A percentile compares a stretch with the other conserved stretches of the same genome.
These are phyloP conservation scores for Leucophora obtusa DNA, from an alignment of 2,888 invertebrate genomes.

Conservation along the genomic window DNA sequence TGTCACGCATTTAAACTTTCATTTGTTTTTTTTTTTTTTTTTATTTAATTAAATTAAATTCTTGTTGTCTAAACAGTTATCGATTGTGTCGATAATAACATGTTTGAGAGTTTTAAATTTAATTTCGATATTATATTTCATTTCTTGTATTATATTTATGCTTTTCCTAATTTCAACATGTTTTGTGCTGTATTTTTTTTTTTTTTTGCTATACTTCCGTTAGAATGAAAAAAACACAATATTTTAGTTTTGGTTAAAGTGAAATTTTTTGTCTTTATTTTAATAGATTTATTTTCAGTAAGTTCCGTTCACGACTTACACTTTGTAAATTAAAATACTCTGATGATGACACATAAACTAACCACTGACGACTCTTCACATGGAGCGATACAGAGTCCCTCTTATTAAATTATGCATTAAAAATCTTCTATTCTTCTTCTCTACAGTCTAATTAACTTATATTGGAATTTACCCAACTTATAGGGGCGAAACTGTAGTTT, in stretches of 20 bases:
- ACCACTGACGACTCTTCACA: no score
- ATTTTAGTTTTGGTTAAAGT: slow-evolving; percentile 27
- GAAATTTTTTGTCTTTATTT: slow-evolving; percentile 16
- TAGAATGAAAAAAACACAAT: background rate
- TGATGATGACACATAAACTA: no score
- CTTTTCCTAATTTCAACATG: slow-evolving; percentile 1
- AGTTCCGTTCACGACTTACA: no score
- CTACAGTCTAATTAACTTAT: no score
- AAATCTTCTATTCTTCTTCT: no score
- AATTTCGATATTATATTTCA: background rate
- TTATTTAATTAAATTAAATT: background rate
- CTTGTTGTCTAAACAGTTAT: background rate
- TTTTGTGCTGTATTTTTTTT: slow-evolving; percentile 8
- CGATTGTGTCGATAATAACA: slow-evolving; percentile 8
- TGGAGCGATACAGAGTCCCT: no score
- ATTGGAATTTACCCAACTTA: no score
- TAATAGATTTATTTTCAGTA: no score
- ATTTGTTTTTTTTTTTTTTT: slow-evolving; percentile 6
- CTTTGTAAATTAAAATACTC: no score
- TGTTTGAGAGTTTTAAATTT: background rate
- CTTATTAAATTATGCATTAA: no score
- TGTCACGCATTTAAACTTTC: slow-evolving; percentile 38
- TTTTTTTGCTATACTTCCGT: background rate
- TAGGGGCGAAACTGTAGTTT: no score
- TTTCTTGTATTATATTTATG: background rate